Percentiles rank a stretch among this genome's conserved stretches.
Conservation (phyloP, 1,140 invertebrate genomes). For the Nebria ingens region DNA sequence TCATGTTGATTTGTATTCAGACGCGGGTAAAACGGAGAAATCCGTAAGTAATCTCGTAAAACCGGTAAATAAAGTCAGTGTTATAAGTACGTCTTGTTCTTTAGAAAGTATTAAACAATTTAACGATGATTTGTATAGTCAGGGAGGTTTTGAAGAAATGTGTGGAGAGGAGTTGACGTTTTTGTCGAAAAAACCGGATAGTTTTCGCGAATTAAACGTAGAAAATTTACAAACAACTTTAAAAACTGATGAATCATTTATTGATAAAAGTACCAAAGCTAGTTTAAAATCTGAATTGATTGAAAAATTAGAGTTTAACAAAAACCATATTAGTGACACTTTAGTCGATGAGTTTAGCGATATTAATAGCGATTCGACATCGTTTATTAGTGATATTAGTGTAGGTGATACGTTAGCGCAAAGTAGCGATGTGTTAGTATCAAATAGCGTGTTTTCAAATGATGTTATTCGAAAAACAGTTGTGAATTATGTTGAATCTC, state of each 20-base stretch:
- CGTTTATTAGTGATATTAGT: too few species aligned
- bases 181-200: background rate
- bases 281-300: constrained; percentile 5
- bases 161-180: constrained; percentile 20
- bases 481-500: constrained; percentile 16
- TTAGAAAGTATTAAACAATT: constrained; percentile 32
- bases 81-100: constrained; percentile 27
- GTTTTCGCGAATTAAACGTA: background rate
- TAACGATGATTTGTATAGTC: constrained; percentile 30
- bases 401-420: background rate
- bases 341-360: background rate
- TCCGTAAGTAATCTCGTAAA: background rate
- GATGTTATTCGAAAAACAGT: constrained; percentile 16
- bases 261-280: background rate
- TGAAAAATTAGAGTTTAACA: constrained; percentile 5
- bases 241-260: background rate
- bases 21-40: constrained; percentile 8
- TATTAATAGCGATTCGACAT: background rate
- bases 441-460: constrained; percentile 1
- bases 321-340: background rate
- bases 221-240: background rate
- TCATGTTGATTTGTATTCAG: constrained; percentile 10
- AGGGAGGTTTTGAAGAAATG: constrained; percentile 31
- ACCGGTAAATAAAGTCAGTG: background rate
- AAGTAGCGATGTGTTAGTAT: constrained; percentile 9